Base-by-base conservation (phyloP, 2,113 vertebrate species). In the Nansenia antarctica region DNA sequence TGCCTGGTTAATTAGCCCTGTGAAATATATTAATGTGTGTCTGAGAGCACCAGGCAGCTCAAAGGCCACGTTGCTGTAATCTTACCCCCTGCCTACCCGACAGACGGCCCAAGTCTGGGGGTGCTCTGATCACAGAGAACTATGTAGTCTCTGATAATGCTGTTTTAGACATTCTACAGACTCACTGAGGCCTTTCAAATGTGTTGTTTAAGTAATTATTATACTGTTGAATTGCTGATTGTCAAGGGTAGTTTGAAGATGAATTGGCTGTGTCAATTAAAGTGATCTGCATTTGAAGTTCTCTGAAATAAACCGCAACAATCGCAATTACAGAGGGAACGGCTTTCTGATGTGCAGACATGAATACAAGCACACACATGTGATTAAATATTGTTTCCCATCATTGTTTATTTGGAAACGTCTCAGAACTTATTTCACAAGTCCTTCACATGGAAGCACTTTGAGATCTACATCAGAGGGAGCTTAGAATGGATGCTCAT, bases 351-450 rank as follows among this genome's bases (percentile, higher is more conserved):
- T 84, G 78, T 85, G 82, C 74, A 77, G 80, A 74, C 82, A 84
- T 76, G 76, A 83, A 84, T 76, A 85, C 87, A 85, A 83, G 80
- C 72, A 63, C 79, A 78, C 73, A 74, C 78, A 86, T 86, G 84
- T 87, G 80, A 89, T 89, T 87, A 87, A 86, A 89, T 87, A 86
- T 89, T 88, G 81, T 89, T 88, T 87, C 83, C 78, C 79, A 80
- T 87, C 79, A 86, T 89, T 90, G 84, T 89, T 89, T 89, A 87
- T 82, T 77, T 62, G 62, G 70, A 78, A 70, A 76, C 74, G 79
- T 70, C 81, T 87, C 79, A 85, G 82, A 84, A 83, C 82, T 89
- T 90, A 82, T 85, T 88, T 85, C 79, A 71, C 70, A 86, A 9
- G 77, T 84, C 73, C 22, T 83, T 85, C 78, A 70, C 78, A 79